Evolutionary conservation across 2,888 invertebrate species (phyloP).

Genomic region (Malthinus seriepunctatus): DNA sequence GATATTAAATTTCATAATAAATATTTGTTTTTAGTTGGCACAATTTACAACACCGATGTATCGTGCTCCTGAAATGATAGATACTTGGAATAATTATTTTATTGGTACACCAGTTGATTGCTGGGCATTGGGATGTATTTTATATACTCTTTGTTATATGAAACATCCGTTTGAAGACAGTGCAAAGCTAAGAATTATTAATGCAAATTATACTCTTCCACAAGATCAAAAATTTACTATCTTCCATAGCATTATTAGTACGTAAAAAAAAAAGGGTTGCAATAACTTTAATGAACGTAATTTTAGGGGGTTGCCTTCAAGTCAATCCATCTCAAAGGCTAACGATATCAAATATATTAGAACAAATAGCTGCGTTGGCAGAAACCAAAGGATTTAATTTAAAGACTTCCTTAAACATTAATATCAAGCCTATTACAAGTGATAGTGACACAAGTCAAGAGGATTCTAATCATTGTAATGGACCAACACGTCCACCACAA

Average conservation of each 20-base stretch:
- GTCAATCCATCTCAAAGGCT: constrained; percentile 83
- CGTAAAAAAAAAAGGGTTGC: constrained; percentile 48
- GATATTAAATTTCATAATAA: neutral
- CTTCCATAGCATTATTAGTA: constrained; percentile 88
- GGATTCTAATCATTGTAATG: constrained; percentile 40
- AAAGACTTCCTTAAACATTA: constrained; percentile 74
- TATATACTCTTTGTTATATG: constrained; percentile 90
- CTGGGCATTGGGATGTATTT: constrained; percentile 96
- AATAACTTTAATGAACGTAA: constrained; percentile 36
- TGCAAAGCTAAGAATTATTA: constrained; percentile 92
- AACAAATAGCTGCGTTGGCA: constrained; percentile 85
- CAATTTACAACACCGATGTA: constrained; percentile 92
- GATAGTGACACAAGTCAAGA: constrained; percentile 32
- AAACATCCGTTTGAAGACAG: constrained; percentile 97
- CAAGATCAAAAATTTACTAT: constrained; percentile 80
- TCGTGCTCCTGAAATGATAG: constrained; percentile 97
- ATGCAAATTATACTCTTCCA: constrained; percentile 90
- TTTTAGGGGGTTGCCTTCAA: constrained; percentile 74
- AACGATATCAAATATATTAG: constrained; percentile 77
- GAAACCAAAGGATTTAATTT: constrained; percentile 83
- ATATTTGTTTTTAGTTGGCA: constrained; percentile 60
- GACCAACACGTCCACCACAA: constrained; percentile 40
- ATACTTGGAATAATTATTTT: constrained; percentile 94
- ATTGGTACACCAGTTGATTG: constrained; percentile 91
- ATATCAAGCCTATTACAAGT: constrained; percentile 55